Conservation (phyloP, 2,113 vertebrate species). For the Pelecanus crispus region DNA sequence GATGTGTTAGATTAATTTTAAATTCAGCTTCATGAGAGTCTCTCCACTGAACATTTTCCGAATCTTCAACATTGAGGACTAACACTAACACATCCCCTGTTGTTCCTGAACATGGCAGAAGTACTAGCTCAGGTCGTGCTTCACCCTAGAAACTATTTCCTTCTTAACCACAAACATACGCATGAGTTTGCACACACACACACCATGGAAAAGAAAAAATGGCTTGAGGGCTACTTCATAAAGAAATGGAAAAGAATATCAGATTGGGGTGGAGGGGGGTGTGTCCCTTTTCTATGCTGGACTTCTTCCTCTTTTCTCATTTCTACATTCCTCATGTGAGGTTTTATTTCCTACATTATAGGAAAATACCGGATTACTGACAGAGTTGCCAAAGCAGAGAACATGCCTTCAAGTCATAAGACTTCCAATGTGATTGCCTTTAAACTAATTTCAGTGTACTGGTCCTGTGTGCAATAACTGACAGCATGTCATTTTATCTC, state of each 20-base stretch:
- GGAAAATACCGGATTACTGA: not conserved
- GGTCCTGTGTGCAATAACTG: not conserved
- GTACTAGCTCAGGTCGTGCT: not conserved
- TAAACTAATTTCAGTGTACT: not conserved
- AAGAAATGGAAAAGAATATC: not conserved
- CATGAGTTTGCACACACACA: not conserved
- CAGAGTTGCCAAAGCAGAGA: not conserved
- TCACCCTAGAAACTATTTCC: not conserved
- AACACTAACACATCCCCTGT: not conserved
- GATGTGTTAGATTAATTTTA: not conserved
- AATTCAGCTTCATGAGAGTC: not conserved
- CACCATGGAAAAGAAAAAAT: not conserved
- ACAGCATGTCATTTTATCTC: not conserved
- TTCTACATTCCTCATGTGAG: not conserved
- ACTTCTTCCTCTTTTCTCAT: not conserved
- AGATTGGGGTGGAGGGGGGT: fast-evolving
- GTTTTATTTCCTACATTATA: not conserved
- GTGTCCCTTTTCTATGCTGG: not conserved
- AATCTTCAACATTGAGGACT: not conserved
- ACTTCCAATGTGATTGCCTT: not conserved
- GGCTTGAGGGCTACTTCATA: not conserved
- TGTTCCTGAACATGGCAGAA: not conserved
- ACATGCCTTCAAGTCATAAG: not conserved
- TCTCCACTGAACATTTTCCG: not conserved
- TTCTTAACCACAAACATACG: not conserved